Conservation (phyloP, 2,113 vertebrate species). For the Pyxicephalus adspersus region DNA sequence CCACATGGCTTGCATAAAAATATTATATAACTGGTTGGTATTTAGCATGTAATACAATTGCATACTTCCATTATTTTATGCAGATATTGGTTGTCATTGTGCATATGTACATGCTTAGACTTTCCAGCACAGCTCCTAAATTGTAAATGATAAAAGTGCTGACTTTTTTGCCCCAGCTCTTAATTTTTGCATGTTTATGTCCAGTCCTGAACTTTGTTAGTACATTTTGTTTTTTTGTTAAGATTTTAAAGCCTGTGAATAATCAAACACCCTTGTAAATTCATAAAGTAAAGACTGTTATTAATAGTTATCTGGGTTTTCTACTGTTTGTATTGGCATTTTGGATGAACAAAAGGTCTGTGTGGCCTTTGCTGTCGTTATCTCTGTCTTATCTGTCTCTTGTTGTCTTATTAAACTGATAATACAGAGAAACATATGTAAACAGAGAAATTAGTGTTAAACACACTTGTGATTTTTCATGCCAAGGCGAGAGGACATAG, state of each 20-base stretch:
- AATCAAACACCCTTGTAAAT: not conserved
- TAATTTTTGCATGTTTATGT: too few species aligned
- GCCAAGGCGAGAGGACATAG: not conserved
- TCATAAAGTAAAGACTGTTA: not conserved
- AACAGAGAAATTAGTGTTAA: not conserved
- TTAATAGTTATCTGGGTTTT: not conserved
- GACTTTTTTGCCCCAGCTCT: too few species aligned
- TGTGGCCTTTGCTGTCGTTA: slow-evolving; percentile 1
- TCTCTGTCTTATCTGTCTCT: slow-evolving; percentile 32
- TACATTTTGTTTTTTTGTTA: too few species aligned
- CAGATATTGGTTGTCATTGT: too few species aligned
- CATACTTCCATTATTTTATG: too few species aligned
- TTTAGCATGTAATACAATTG: too few species aligned
- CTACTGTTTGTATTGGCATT: not conserved
- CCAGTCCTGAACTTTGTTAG: too few species aligned
- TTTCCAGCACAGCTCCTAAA: too few species aligned
- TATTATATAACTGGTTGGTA: too few species aligned
- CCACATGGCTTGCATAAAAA: too few species aligned
- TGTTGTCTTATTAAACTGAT: slow-evolving; percentile 21
- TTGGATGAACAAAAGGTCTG: not conserved
- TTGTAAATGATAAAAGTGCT: too few species aligned
- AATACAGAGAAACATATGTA: not conserved
- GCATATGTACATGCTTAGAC: too few species aligned
- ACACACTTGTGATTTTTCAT: slow-evolving; percentile 12
- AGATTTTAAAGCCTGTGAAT: not conserved